phyloP scores from a whole-genome alignment of 2,797 vertebrate genomes.

The Ceryle rudis region DNA sequence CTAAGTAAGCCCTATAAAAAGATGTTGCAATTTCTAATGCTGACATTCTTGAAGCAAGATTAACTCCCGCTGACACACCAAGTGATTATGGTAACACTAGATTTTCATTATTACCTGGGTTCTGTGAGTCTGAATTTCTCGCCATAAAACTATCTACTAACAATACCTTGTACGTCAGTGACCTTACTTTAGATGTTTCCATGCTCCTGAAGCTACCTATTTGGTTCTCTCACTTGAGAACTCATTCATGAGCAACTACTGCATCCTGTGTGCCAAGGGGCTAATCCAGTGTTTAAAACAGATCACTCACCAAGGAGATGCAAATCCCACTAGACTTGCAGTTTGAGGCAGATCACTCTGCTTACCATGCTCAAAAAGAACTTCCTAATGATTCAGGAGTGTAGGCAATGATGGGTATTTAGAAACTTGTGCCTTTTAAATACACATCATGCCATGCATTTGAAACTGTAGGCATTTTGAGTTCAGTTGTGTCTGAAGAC shows the following conservation, averaged over 20 bases:
- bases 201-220: background rate
- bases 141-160: background rate
- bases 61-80: background rate
- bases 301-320: accelerated
- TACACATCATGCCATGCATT: background rate
- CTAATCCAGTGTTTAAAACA: background rate
- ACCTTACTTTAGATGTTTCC: background rate
- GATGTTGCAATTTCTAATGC: background rate
- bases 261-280: background rate
- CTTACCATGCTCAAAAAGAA: background rate
- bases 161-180: background rate
- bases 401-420: background rate
- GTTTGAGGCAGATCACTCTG: background rate
- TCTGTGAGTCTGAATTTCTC: background rate
- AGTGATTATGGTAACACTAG: background rate
- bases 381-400: background rate
- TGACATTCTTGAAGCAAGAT: background rate
- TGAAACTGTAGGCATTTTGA: background rate
- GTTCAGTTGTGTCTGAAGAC: background rate
- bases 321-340: background rate
- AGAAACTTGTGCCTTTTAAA: background rate
- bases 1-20: background rate
- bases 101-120: background rate
- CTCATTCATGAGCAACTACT: background rate
- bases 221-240: background rate